Evolutionary conservation across 2,888 invertebrate genomes (phyloP).

Genomic region (Epinotia brunnichana): DNA sequence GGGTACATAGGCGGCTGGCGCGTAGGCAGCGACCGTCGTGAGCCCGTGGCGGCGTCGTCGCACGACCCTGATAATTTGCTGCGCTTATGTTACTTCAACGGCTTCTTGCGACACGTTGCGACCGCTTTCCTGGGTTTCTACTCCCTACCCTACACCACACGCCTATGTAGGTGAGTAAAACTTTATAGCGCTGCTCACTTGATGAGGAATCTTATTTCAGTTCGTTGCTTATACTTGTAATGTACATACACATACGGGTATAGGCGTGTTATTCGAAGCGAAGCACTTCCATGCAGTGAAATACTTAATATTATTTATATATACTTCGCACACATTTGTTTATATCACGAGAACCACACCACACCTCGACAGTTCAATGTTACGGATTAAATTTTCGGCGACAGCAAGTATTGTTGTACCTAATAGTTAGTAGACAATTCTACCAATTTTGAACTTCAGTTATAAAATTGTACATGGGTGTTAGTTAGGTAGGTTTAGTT

Average conservation of each 20-base stretch:
- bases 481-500: too few species aligned
- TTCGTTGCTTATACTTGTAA: slow-evolving; percentile 25
- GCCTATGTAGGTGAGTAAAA: slow-evolving; percentile 48
- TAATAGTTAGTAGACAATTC: too few species aligned
- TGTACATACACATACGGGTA: background rate
- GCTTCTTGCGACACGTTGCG: slow-evolving; percentile 79
- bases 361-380: slow-evolving; percentile 12
- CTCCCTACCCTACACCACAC: slow-evolving; percentile 63
- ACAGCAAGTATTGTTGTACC: background rate
- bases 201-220: slow-evolving; percentile 29
- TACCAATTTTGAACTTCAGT: too few species aligned
- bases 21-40: slow-evolving; percentile 73
- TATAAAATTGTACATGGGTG: too few species aligned
- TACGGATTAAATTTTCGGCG: slow-evolving; percentile 1
- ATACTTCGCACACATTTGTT: slow-evolving; percentile 24
- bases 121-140: slow-evolving; percentile 73
- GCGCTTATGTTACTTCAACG: slow-evolving; percentile 82
- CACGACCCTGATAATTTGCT: slow-evolving; percentile 82
- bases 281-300: slow-evolving; percentile 6
- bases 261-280: background rate
- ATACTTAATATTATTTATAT: slow-evolving; percentile 9
- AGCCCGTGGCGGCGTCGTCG: slow-evolving; percentile 72
- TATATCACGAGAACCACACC: slow-evolving; percentile 32
- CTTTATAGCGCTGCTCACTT: slow-evolving; percentile 23
- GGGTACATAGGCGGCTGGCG: slow-evolving; percentile 60